phyloP scores from a whole-genome alignment of 1,140 invertebrate species.

The Bursaphelenchus mucronatus region DNA sequence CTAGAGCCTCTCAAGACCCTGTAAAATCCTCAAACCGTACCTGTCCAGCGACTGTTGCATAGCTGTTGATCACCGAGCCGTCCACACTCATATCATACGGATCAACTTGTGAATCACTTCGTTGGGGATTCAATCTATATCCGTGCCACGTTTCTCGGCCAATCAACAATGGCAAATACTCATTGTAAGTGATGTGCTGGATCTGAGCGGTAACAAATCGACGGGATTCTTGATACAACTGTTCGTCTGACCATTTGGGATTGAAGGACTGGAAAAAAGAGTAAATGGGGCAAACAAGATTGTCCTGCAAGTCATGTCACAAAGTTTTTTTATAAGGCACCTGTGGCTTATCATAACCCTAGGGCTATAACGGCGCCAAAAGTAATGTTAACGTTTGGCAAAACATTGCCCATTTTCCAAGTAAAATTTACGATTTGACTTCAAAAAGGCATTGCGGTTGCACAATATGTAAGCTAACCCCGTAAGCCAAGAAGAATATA shows the following conservation, averaged over 20 bases:
- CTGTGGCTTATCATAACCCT: no score
- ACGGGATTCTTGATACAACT: conserved; percentile 77
- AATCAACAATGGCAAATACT: conserved; percentile 62
- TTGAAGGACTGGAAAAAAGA: conserved; percentile 70
- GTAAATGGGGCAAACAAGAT: neutral
- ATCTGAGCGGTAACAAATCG: conserved; percentile 68
- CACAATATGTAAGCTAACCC: neutral
- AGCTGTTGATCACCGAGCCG: conserved; percentile 44
- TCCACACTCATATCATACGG: conserved; percentile 37
- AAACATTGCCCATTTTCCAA: no score
- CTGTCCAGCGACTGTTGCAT: conserved; percentile 50
- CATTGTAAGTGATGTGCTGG: conserved; percentile 61
- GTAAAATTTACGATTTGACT: no score
- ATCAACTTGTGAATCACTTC: conserved; percentile 19
- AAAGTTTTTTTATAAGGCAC: no score
- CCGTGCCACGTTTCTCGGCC: conserved; percentile 41
- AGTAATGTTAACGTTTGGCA: no score
- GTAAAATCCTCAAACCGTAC: conserved; percentile 3
- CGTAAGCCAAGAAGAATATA: neutral
- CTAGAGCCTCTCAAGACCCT: neutral
- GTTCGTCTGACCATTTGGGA: conserved; percentile 91
- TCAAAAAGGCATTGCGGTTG: neutral
- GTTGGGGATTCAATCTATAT: neutral
- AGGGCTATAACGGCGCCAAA: no score
- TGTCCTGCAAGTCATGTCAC: no score